Conservation (phyloP, 1,140 invertebrate genomes). For the Trichomalopsis sarcophagae region DNA sequence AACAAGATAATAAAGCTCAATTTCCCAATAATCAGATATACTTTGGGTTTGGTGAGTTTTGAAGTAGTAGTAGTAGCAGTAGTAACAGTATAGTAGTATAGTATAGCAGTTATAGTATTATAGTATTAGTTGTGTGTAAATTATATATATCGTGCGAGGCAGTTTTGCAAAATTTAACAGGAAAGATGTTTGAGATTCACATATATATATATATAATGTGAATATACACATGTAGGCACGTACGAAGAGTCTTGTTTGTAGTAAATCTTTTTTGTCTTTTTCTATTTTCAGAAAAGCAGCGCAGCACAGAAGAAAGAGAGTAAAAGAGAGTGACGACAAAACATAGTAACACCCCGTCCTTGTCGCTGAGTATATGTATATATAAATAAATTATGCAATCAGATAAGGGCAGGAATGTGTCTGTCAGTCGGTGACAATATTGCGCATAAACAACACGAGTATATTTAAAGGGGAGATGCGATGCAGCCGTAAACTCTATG, state of each 20-base stretch:
- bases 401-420: slow-evolving; percentile 39
- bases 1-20: background rate
- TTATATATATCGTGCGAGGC: slow-evolving; percentile 8
- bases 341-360: background rate
- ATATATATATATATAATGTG: slow-evolving; percentile 14
- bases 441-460: background rate
- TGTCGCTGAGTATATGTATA: slow-evolving; percentile 3
- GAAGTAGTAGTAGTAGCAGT: slow-evolving; percentile 30
- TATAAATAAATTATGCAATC: background rate
- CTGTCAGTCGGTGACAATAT: slow-evolving; percentile 24
- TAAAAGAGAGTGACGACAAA: slow-evolving; percentile 3
- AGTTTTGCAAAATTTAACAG: slow-evolving; percentile 21
- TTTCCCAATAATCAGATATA: slow-evolving; percentile 1
- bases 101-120: background rate
- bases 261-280: background rate
- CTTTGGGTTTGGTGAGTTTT: background rate
- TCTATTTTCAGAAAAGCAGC: background rate
- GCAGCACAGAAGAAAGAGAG: background rate
- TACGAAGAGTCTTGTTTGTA: slow-evolving; percentile 26
- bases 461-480: background rate
- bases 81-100: slow-evolving; percentile 1
- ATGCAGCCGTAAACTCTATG: background rate
- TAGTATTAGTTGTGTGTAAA: slow-evolving; percentile 20
- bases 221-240: slow-evolving; percentile 41
- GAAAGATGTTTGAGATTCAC: slow-evolving; percentile 2